Base-by-base conservation (phyloP, 2,113 vertebrate genomes). In the Helogale parvula region DNA sequence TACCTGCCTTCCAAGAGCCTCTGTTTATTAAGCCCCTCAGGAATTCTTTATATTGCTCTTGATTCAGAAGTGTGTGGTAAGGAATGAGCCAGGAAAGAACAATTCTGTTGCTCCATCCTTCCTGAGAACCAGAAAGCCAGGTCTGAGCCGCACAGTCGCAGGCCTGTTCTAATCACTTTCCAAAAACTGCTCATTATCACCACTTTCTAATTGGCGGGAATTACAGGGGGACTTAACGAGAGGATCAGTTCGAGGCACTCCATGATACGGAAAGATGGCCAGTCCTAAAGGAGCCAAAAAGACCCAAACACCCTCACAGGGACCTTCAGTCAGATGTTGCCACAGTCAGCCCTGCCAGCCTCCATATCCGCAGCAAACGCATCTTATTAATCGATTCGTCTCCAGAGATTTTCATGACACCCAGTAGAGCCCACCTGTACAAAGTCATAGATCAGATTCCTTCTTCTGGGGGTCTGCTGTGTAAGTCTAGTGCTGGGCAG, bases 21-120 rank as follows among this genome's bases (percentile, higher is more conserved):
- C 50, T 57, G 77, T 81, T 86, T 86, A 83, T 88, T 74, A 94
- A 93, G 52, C 79, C 86, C 66, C 88, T 88, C 35, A 72, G 71
- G 92, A 86, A 79, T 60, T 60, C 14, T 84, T 87, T 63, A 13
- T 82, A 31, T 93, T 66, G 38, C 15, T 65, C 21, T 60, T 54
- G 35, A 60, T 47, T 93, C 63, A 33, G n/a, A 69, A 65, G 72
- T 65, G 41, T 50, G 82, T 86, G 54, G 35, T 79, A 72, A 92
- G 47, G 45, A 72, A 57, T 8, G 76, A 77, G n/a, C 69, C 85
- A 90, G 74, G 65, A 79, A n/a, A 68, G 16, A 45, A 4, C 31
- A 45, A 7, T 16, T 17, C 14, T 4, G 50, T 8, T 9, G 16
- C 33, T 84, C 23, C 35, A 23, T 93, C 52, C 38, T 77, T 77